A percentile compares a stretch with the other conserved stretches of the same genome.
Conservation (phyloP, 2,113 vertebrate species). For the Cariama cristata region DNA sequence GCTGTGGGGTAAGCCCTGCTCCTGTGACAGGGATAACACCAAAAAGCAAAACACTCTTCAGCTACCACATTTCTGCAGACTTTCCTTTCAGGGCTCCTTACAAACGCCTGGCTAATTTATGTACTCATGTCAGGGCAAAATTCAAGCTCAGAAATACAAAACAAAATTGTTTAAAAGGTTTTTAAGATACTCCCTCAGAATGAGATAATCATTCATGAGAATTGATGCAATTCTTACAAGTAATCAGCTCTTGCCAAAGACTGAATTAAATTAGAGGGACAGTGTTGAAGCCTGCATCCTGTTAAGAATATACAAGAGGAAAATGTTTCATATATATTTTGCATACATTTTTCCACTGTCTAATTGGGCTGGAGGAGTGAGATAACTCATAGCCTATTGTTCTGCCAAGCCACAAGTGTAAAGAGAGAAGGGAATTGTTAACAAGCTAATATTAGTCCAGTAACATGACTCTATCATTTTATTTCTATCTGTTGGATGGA, state of each 20-base stretch:
- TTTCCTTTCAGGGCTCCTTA: not conserved
- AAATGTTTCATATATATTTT: constrained; percentile 56
- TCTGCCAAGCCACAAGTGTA: constrained; percentile 65
- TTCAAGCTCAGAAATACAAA: constrained; percentile 52
- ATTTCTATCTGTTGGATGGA: constrained; percentile 62
- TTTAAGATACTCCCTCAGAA: constrained; percentile 54
- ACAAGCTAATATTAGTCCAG: constrained; percentile 68
- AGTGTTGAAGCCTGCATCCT: constrained; percentile 2
- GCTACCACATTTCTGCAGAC: not conserved
- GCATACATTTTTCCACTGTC: constrained; percentile 59
- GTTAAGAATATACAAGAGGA: constrained; percentile 20
- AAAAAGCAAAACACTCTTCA: not conserved
- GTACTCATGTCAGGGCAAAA: constrained; percentile 14
- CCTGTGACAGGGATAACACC: not conserved
- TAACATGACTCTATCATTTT: constrained; percentile 57
- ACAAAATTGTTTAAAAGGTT: constrained; percentile 60
- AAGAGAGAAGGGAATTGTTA: constrained; percentile 62
- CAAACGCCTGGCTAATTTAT: not conserved
- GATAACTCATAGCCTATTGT: constrained; percentile 67
- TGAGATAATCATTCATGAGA: constrained; percentile 60
- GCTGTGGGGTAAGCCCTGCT: not conserved
- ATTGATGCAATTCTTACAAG: constrained; percentile 65
- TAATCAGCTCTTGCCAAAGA: constrained; percentile 66
- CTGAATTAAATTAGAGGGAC: constrained; percentile 62
- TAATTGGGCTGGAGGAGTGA: constrained; percentile 69